Evolutionary conservation across 2,888 invertebrate species (phyloP).

Genomic region (Scaptomyza reducta): DNA sequence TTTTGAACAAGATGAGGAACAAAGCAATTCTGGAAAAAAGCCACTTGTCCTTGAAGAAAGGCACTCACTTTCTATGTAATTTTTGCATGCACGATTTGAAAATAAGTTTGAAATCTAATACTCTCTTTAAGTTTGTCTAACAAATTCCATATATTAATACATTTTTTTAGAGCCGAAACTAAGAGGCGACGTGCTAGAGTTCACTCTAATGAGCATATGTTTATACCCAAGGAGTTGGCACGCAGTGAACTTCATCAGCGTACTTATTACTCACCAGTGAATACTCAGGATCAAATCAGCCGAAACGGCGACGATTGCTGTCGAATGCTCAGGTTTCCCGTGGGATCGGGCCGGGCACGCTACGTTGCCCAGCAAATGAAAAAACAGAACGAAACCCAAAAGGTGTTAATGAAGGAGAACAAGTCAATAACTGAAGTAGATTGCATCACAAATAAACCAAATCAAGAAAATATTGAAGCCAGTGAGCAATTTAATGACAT

Average conservation of each 20-base stretch:
- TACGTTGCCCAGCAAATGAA: slow-evolving; percentile 52
- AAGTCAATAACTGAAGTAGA: not conserved
- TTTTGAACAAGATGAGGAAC: not conserved
- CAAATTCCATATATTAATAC: not conserved
- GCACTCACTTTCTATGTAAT: slow-evolving; percentile 74
- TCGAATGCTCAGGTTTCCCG: slow-evolving; percentile 66
- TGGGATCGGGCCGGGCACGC: slow-evolving; percentile 66
- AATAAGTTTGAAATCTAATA: not conserved
- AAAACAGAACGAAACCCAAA: not conserved
- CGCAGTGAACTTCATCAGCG: slow-evolving; percentile 52
- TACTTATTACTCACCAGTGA: not conserved
- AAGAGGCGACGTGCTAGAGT: slow-evolving; percentile 71
- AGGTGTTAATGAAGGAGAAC: not conserved
- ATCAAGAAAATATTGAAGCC: not conserved
- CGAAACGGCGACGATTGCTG: slow-evolving; percentile 27
- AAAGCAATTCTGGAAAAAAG: too few relatives aligned
- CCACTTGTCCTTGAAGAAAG: slow-evolving; percentile 68
- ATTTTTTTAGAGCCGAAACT: slow-evolving; percentile 63
- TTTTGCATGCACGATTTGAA: slow-evolving; percentile 1
- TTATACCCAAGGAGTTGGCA: slow-evolving; percentile 68
- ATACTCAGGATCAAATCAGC: slow-evolving; percentile 25
- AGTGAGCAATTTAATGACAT: slow-evolving; percentile 12
- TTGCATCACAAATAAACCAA: slow-evolving; percentile 33
- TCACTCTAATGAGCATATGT: slow-evolving; percentile 51
- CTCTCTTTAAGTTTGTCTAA: not conserved